A percentile compares a stretch with the other conserved stretches of the same genome.
phyloP scores from a whole-genome alignment of 2,888 invertebrate species.

The Lasius platythorax region DNA sequence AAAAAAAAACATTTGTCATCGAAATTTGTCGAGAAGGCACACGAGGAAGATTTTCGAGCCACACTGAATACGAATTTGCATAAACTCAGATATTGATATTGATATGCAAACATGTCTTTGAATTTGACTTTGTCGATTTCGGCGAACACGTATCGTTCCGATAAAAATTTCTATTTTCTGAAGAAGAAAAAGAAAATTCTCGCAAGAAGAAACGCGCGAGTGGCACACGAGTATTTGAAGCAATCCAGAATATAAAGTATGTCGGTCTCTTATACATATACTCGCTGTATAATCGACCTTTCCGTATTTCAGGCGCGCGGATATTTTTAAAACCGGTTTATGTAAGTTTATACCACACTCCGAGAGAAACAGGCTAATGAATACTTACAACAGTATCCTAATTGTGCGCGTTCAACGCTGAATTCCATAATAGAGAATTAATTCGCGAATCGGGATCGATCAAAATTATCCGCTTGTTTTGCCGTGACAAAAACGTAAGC shows the following conservation, averaged over 20 bases:
- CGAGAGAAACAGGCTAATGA: slow-evolving; percentile 44
- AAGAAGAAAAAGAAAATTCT: slow-evolving; percentile 5
- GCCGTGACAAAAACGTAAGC: slow-evolving; percentile 37
- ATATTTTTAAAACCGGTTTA: slow-evolving; percentile 62
- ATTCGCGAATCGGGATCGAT: slow-evolving; percentile 40
- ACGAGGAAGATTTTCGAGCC: background rate
- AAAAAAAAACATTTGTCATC: background rate
- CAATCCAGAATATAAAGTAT: slow-evolving; percentile 48
- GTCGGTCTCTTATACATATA: background rate
- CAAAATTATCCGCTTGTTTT: slow-evolving; percentile 3
- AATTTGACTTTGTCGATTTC: slow-evolving; percentile 38
- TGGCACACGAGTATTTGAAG: slow-evolving; percentile 4
- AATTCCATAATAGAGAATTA: slow-evolving; percentile 58
- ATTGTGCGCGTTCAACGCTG: slow-evolving; percentile 33
- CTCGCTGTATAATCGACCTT: slow-evolving; percentile 17
- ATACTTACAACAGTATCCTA: slow-evolving; percentile 59
- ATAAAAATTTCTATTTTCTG: no score
- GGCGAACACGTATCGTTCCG: slow-evolving; percentile 23
- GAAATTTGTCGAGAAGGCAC: background rate
- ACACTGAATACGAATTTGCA: slow-evolving; percentile 19
- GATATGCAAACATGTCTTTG: background rate
- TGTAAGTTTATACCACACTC: slow-evolving; percentile 14
- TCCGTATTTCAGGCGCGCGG: slow-evolving; percentile 39
- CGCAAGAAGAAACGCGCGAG: slow-evolving; percentile 15
- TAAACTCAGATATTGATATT: slow-evolving; percentile 14